Evolutionary conservation across 2,797 vertebrate genomes (phyloP), one percentile per base, ranked within the genome.

Genomic region (Acipenser ruthenus): DNA sequence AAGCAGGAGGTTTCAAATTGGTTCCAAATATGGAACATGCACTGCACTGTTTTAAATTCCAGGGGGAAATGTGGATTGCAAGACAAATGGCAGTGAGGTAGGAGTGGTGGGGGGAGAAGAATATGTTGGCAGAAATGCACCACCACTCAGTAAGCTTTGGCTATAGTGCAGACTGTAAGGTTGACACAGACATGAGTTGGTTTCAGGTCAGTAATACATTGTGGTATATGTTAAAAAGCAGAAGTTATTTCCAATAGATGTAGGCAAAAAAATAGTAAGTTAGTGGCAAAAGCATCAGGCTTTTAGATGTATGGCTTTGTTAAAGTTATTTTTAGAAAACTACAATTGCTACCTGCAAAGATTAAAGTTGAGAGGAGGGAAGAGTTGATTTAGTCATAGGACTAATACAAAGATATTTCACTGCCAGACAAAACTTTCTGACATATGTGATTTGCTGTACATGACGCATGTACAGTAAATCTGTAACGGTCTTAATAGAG

Each of bases 11-110:
- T 82, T 74, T 10, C 72, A 79, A 73, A 69, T 62, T 66, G 68
- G 53, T 68, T 52, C 80, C 83, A 87, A 85, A 91, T 88, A 90
- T 89, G 89, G 80, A 70, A 74, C 69, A 75, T 75, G 2, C 23
- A 37, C 23, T 78, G 78, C 76, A 79, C 76, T 80, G 77, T 72
- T 77, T 49, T 61, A 64, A 67, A 70, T 67, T 53, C 69, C 69
- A 60, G 58, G 62, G 65, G 69, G 62, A 60, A 56, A 62, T 56
- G 65, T 51, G 37, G 65, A 66, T 66, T 58, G 61, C 50, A 50
- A 49, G 60, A 51, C 63, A 9, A 49, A 61, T 63, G 23, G 48
- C 58, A 23, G 64, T 59, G 61, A 5, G 12, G 23, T 13, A 58
- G 65, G 48, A 9, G 7, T 10, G 61, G 50, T 13, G 55, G 63